These are phyloP conservation scores for Eurytoma adleriae DNA, from an alignment of 2,888 invertebrate species.

Conservation along the genomic window DNA sequence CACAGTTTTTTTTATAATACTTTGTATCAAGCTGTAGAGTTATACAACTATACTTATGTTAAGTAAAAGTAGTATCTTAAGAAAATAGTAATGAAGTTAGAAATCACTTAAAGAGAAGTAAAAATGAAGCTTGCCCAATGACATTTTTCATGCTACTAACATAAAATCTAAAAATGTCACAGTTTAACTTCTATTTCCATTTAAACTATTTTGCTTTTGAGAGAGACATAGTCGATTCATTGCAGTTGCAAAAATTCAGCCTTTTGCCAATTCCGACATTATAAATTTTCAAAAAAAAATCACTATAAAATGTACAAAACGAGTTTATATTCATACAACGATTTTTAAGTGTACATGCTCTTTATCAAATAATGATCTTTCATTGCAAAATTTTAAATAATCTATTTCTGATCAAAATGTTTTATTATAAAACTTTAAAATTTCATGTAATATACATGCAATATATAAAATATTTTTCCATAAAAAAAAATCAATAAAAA, in stretches of 20 bases:
- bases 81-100: background rate
- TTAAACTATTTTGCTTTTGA: background rate
- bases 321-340: no score
- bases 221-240: background rate
- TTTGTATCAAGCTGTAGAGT: slow-evolving; percentile 27
- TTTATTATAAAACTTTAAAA: no score
- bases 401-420: no score
- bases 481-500: no score
- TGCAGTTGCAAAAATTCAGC: background rate
- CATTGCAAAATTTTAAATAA: no score
- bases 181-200: background rate
- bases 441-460: no score
- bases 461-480: no score
- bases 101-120: background rate
- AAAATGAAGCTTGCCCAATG: background rate
- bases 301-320: no score
- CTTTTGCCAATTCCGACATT: no score
- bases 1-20: slow-evolving; percentile 21
- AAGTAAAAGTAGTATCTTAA: slow-evolving; percentile 34
- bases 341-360: no score
- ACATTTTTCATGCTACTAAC: background rate
- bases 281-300: no score
- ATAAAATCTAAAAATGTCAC: background rate
- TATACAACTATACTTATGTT: slow-evolving; percentile 33
- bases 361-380: no score